A percentile compares a stretch with the other conserved stretches of the same genome.
These are phyloP conservation scores for Stegostoma tigrinum DNA, from an alignment of 2,113 vertebrate genomes.

Conservation along the genomic window DNA sequence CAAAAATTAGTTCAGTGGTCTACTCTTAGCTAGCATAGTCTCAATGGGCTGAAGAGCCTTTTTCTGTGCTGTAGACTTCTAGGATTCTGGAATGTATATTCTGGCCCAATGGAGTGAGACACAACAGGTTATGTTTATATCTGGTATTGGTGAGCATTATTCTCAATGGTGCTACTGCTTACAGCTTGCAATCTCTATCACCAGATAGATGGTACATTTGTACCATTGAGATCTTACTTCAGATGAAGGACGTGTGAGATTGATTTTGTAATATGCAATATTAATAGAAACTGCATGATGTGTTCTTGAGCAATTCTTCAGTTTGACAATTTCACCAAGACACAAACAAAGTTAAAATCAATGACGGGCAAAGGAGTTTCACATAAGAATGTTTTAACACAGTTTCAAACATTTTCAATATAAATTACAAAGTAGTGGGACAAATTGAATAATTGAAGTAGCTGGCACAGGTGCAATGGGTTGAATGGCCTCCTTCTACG, in stretches of 20 bases:
- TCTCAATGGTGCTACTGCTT: neutral
- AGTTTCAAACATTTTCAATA: neutral
- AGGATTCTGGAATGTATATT: too few relatives aligned
- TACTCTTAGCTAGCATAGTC: too few relatives aligned
- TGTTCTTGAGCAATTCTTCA: neutral
- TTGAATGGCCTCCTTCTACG: neutral
- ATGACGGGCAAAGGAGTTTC: neutral
- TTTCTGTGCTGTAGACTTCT: too few relatives aligned
- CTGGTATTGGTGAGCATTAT: neutral
- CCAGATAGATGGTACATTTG: neutral
- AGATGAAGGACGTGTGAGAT: neutral
- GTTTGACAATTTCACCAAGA: neutral
- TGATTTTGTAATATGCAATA: neutral
- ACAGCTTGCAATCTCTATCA: neutral
- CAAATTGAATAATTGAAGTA: neutral
- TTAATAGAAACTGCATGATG: neutral
- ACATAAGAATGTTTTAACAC: neutral
- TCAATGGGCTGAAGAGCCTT: too few relatives aligned
- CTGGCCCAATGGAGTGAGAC: neutral
- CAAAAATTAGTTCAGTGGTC: too few relatives aligned
- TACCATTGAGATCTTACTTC: neutral
- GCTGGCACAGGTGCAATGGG: neutral
- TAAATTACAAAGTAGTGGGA: neutral
- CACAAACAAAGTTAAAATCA: neutral
- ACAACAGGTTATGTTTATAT: neutral